A percentile compares a stretch with the other conserved stretches of the same genome.
phyloP scores from a whole-genome alignment of 2,888 invertebrate genomes.

The Oegoconia quadripuncta region DNA sequence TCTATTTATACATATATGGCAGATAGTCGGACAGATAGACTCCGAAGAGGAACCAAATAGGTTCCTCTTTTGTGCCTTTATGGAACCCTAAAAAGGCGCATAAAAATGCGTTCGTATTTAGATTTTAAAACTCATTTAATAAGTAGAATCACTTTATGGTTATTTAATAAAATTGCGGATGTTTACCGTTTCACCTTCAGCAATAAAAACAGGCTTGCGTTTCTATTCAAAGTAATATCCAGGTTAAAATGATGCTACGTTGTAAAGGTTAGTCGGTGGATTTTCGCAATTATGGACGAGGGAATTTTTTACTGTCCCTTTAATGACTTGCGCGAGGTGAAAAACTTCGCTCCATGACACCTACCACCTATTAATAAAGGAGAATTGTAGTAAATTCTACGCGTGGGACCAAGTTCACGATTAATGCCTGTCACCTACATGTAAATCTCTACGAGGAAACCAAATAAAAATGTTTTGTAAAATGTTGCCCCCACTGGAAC shows the following conservation, averaged over 20 bases:
- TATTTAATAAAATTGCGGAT: conserved; percentile 19
- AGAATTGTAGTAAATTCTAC: conserved; percentile 34
- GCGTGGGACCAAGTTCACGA: conserved; percentile 41
- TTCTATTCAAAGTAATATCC: conserved; percentile 40
- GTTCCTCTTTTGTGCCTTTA: no score
- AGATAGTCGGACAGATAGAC: no score
- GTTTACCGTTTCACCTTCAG: conserved; percentile 24
- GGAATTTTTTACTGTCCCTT: conserved; percentile 44
- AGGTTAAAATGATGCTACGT: conserved; percentile 41
- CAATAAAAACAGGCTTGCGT: conserved; percentile 34
- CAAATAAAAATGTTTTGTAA: conserved; percentile 62
- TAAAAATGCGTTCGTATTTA: no score
- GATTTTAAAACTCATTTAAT: no score
- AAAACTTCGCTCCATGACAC: conserved; percentile 30
- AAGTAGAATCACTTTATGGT: not conserved
- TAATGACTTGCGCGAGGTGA: conserved; percentile 46
- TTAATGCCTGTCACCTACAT: conserved; percentile 51
- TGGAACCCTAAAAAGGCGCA: no score
- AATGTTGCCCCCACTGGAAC: conserved; percentile 51
- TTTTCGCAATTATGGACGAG: conserved; percentile 46
- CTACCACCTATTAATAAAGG: conserved; percentile 22
- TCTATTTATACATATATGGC: no score
- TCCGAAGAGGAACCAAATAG: no score
- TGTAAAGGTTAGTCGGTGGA: conserved; percentile 42
- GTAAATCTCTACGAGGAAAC: conserved; percentile 51